Percentiles rank a stretch among this genome's conserved stretches.
phyloP scores from a whole-genome alignment of 2,888 invertebrate genomes.

The Theodoxus fluviatilis region DNA sequence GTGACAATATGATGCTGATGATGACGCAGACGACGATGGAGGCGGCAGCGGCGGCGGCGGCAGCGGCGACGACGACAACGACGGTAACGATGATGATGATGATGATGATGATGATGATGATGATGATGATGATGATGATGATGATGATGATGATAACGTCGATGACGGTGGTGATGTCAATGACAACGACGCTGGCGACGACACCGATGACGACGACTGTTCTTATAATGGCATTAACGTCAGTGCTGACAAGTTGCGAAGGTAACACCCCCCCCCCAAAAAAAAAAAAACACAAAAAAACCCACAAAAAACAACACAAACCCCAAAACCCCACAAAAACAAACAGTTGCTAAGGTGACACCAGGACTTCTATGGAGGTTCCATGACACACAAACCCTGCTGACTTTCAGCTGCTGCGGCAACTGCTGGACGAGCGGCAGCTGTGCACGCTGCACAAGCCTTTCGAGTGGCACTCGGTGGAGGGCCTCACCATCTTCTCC shows the following conservation, averaged over 20 bases:
- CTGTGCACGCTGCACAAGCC: slow-evolving; percentile 62
- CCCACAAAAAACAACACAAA: no score
- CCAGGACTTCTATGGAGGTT: neutral
- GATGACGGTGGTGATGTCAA: neutral
- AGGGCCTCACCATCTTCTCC: slow-evolving; percentile 59
- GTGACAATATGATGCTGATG: no score
- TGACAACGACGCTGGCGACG: neutral
- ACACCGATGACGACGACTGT: neutral
- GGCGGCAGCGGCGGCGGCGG: no score
- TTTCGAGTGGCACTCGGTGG: slow-evolving; percentile 63
- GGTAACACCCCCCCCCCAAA: no score
- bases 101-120: slow-evolving; percentile 2
- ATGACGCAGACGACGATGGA: no score
- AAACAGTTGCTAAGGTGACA: neutral
- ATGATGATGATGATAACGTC: neutral
- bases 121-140: neutral
- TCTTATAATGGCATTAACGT: neutral
- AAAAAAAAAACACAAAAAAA: no score
- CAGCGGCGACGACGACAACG: neutral
- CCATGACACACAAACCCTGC: no score
- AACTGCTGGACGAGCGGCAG: slow-evolving; percentile 60
- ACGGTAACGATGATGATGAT: neutral
- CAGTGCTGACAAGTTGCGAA: no score
- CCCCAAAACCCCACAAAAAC: neutral
- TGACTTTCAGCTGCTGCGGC: slow-evolving; percentile 55